phyloP scores from a whole-genome alignment of 2,888 invertebrate genomes.

The Syrphus vitripennis region DNA sequence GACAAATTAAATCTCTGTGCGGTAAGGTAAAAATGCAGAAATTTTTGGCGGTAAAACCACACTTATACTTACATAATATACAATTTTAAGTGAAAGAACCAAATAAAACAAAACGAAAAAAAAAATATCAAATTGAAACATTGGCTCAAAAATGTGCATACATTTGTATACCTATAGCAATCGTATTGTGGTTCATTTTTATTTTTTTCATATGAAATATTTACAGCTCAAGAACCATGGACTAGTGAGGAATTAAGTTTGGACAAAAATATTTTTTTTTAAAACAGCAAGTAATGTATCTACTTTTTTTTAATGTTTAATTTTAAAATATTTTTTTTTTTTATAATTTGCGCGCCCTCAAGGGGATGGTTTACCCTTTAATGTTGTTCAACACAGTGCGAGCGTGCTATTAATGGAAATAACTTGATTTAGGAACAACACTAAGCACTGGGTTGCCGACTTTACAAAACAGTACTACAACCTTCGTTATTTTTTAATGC shows the following conservation, averaged over 20 bases:
- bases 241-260: neutral
- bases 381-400: no score
- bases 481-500: no score
- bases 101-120: neutral
- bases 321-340: no score
- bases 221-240: slow-evolving; percentile 12
- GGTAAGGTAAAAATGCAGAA: neutral
- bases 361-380: no score
- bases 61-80: neutral
- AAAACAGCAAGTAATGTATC: no score
- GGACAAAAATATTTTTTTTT: no score
- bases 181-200: slow-evolving; percentile 12
- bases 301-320: no score
- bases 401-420: no score
- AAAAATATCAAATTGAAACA: slow-evolving; percentile 61
- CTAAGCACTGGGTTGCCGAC: no score
- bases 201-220: neutral
- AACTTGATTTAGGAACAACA: no score
- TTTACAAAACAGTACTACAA: no score
- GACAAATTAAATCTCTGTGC: slow-evolving; percentile 47
- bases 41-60: neutral
- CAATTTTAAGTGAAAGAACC: neutral
- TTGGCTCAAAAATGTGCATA: slow-evolving; percentile 56
- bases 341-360: no score
- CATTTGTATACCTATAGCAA: slow-evolving; percentile 40